These are phyloP conservation scores for Vanacampus margaritifer DNA, from an alignment of 2,113 vertebrate genomes.

Conservation along the genomic window DNA sequence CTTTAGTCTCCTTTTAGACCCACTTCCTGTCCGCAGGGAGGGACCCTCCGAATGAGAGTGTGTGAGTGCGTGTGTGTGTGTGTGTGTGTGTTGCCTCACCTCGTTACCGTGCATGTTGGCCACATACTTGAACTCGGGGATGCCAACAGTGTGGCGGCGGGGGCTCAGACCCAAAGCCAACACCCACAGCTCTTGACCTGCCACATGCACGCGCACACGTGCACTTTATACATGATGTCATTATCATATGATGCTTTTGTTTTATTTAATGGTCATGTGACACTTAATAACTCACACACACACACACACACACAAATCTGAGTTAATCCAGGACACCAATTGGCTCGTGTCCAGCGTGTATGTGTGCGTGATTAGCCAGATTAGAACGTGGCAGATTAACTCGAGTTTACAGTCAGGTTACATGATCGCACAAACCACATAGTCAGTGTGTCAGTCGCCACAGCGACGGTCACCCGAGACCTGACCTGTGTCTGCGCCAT, in stretches of 20 bases:
- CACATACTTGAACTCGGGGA: slow-evolving; percentile 93
- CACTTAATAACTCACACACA: slow-evolving; percentile 1
- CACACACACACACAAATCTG: slow-evolving; percentile 15
- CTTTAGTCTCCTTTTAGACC: slow-evolving; percentile 47
- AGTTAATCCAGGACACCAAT: slow-evolving; percentile 6
- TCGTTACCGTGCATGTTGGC: slow-evolving; percentile 94
- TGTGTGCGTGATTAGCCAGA: slow-evolving; percentile 36
- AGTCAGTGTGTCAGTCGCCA: slow-evolving; percentile 10
- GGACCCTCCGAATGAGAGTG: slow-evolving; percentile 22
- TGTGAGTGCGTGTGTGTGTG: neutral
- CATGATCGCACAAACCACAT: slow-evolving; percentile 15
- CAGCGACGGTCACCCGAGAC: slow-evolving; percentile 15
- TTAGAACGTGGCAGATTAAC: slow-evolving; percentile 32
- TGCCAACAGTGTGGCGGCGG: slow-evolving; percentile 78
- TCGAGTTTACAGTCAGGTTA: neutral
- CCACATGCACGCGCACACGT: neutral
- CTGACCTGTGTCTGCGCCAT: neutral
- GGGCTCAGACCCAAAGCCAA: slow-evolving; percentile 81
- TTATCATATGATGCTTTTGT: neutral
- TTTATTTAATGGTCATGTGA: neutral
- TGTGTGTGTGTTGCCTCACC: slow-evolving; percentile 68
- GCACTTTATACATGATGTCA: too few relatives aligned
- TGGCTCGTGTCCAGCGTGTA: neutral
- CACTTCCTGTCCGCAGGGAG: slow-evolving; percentile 48
- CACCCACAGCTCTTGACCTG: slow-evolving; percentile 90